Evolutionary conservation across 2,888 invertebrate species (phyloP), one percentile per base, ranked within the genome.

Genomic region (Agyllia agylla): DNA sequence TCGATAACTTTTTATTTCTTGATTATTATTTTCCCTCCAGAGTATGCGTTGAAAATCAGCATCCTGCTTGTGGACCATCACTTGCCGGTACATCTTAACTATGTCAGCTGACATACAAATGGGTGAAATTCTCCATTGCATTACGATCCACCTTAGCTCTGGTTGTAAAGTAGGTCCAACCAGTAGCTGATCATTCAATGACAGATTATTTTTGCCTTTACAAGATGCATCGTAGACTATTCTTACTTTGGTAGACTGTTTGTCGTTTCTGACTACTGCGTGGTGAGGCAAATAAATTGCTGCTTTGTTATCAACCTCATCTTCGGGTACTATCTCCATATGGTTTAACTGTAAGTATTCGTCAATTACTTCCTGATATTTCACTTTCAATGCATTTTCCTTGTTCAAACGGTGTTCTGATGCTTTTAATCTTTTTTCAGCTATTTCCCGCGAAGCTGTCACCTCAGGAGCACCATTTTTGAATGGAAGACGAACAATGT

Each of bases 81-180:
- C 85, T 64, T 90, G 90, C 0, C 92, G 83, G 77, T 95, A 95
- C 95, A 96, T 96, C 89, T 95, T 94, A 0, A 92, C 85, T 9
- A 95, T 90, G 75, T 93, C 92, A 5, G 90, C 92, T 2, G 85
- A 80, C 15, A 93, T n/a, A 70, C 90, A 88, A n/a, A 93, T 87
- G 8, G 86, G 86, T 75, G 90, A 84, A n/a, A 17, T 35, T 33
- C 93, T 85, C 93, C 92, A 95, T 57, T 94, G 80, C 86, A 94
- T 89, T 4, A 95, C 33, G 0, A 95, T 89, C n/a, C 92, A 87
- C 35, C 94, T 91, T 77, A 95, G 20, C 35, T 94, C 92, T 17
- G 93, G 87, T 90, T 95, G 95, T 20, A 94, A 86, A 0, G 84
- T 87, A 13, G 95, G 93, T 17, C 94, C 95, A 8, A 92, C 86